Evolutionary conservation across 2,888 invertebrate genomes (phyloP).

Genomic region (Epinotia nisella): DNA sequence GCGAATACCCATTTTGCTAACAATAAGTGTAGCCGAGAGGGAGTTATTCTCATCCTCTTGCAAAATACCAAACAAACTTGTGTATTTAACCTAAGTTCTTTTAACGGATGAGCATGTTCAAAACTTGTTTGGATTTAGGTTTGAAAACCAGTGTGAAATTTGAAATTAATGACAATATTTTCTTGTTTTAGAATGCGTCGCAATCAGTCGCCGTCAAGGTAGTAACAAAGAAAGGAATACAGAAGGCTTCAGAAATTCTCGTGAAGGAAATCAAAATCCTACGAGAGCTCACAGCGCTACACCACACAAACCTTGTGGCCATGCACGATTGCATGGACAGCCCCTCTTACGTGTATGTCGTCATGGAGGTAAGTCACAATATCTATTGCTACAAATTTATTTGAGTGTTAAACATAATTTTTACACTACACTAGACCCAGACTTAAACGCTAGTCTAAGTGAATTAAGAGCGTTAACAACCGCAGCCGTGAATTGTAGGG

Average conservation of each 20-base stretch:
- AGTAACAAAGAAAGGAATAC: conserved; percentile 98
- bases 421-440: not conserved
- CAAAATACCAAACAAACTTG: conserved; percentile 10
- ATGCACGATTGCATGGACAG: conserved; percentile 99
- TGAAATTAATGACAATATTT: conserved; percentile 21
- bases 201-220: conserved; percentile 98
- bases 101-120: not conserved
- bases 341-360: conserved; percentile 96
- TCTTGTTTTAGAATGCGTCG: conserved; percentile 88
- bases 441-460: not conserved
- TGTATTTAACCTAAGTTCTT: not conserved
- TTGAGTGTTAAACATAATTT: not conserved
- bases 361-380: conserved; percentile 95
- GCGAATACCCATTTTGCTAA: conserved; percentile 11
- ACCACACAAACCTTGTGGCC: conserved; percentile 99
- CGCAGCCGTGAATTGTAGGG: conserved; percentile 9
- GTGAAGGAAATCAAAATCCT: conserved; percentile 99
- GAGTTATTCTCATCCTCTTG: conserved; percentile 8
- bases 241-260: conserved; percentile 98
- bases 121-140: conserved; percentile 4
- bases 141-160: not conserved
- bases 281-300: conserved; percentile 97
- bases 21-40: conserved; percentile 9
- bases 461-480: not conserved
- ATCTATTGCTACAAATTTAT: not conserved